Percentiles rank a stretch among this genome's conserved stretches.
These are phyloP conservation scores for Tursiops truncatus DNA, from an alignment of 2,113 vertebrate species.

Conservation along the genomic window DNA sequence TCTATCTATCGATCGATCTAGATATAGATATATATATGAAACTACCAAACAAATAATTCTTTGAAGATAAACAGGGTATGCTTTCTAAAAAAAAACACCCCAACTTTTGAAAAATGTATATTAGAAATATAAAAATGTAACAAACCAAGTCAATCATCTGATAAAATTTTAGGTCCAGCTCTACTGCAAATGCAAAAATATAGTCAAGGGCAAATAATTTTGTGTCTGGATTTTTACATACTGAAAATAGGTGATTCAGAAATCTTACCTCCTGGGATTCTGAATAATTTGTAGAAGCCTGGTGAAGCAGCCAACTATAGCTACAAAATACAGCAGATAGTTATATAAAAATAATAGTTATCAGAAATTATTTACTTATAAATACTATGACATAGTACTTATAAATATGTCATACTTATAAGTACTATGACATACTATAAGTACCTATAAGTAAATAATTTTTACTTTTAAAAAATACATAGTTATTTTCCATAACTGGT, in stretches of 20 bases:
- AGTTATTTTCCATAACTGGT: background rate
- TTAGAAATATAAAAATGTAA: background rate
- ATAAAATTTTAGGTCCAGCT: slow-evolving; percentile 9
- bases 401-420: too few relatives aligned
- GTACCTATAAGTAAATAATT: too few relatives aligned
- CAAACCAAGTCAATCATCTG: background rate
- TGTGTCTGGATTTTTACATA: background rate
- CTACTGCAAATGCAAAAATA: background rate
- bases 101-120: background rate
- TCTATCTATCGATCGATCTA: too few relatives aligned
- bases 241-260: background rate
- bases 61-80: background rate
- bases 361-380: slow-evolving; percentile 38
- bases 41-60: slow-evolving; percentile 15
- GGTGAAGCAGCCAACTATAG: background rate
- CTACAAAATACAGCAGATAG: background rate
- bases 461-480: background rate
- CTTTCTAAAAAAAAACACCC: background rate
- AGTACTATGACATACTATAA: too few relatives aligned
- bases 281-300: slow-evolving; percentile 21
- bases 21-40: background rate
- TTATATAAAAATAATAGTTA: background rate
- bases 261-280: slow-evolving; percentile 26
- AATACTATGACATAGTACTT: background rate
- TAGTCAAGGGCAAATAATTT: background rate